phyloP scores from a whole-genome alignment of 2,888 invertebrate genomes.

The Caenorhabditis becei region DNA sequence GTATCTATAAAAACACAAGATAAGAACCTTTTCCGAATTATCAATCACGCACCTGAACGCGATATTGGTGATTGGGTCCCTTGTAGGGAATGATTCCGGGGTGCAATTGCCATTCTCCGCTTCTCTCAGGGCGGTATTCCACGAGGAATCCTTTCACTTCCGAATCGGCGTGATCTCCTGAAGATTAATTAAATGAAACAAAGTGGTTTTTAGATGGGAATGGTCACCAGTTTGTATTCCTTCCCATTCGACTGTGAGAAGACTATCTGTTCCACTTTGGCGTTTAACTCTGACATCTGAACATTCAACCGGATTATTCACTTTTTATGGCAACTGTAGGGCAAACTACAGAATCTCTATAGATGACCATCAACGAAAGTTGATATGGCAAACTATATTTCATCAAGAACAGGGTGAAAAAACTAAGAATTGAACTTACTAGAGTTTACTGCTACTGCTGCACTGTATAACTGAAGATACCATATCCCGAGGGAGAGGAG shows the following conservation, averaged over 20 bases:
- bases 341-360: background rate
- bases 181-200: slow-evolving; percentile 10
- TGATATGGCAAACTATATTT: too few species aligned
- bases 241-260: slow-evolving; percentile 82
- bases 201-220: slow-evolving; percentile 5
- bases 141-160: slow-evolving; percentile 81
- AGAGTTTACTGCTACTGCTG: slow-evolving; percentile 46
- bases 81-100: slow-evolving; percentile 82
- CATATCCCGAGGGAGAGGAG: slow-evolving; percentile 61
- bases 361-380: slow-evolving; percentile 4
- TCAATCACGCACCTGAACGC: slow-evolving; percentile 65
- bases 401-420: background rate
- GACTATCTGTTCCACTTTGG: slow-evolving; percentile 74
- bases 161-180: slow-evolving; percentile 79
- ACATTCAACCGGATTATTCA: background rate
- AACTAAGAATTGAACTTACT: slow-evolving; percentile 33
- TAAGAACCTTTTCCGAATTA: background rate
- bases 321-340: background rate
- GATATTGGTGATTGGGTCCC: slow-evolving; percentile 81
- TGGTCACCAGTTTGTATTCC: slow-evolving; percentile 79
- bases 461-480: slow-evolving; percentile 46
- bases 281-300: slow-evolving; percentile 69
- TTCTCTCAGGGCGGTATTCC: slow-evolving; percentile 80
- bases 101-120: slow-evolving; percentile 80
- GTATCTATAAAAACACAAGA: slow-evolving; percentile 69